Base-by-base conservation (phyloP, 2,113 vertebrate species). In the Melospiza melodia region DNA sequence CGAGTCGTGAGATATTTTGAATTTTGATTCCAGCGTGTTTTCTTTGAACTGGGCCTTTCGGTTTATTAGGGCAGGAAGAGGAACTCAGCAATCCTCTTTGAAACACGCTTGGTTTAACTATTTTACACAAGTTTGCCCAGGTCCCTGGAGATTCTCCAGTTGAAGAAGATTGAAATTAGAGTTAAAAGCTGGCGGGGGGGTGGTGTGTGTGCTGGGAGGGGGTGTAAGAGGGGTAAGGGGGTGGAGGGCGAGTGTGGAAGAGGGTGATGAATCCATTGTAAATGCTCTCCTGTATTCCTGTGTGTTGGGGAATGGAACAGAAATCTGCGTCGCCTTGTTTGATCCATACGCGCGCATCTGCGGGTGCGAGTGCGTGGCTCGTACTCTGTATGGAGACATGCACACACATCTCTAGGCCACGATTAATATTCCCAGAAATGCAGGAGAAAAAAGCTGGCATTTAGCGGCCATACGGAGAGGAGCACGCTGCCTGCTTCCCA, bases 141-240 rank as follows among this genome's bases (percentile, higher is more conserved):
- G 67, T 94, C 89, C 95, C 84, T 82, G 75, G 85, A 96, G 92
- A 96, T 95, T 94, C 84, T 86, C 49, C 90, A 91, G 81, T 90
- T 93, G 95, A 85, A 97, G 88, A 96, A 96, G 93, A 88, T 91
- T 95, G 89, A 92, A 86, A 95, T 96, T 82, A 94, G 91, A 97
- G 96, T 94, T 94, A 79, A 92, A 96, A 96, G 93, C 86, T 89
- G 24, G 37, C 19, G 57, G 51, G 51, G 79, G 14, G 76, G 44
- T 23, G 35, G 12, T 8, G 17, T 5, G 21, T 21, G 31, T 6
- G 33, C 13, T n/a, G 57, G 57, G 57, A 1, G 82, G 61, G 58
- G 62, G 77, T 12, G 86, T 39, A 65, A 55, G 59, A 23, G 63
- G 19, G 74, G 44, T 8, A 81, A 51, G 28, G 7, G 57, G 80